Evolutionary conservation across 1,140 invertebrate species (phyloP).

Genomic region (Bombus superbus): DNA sequence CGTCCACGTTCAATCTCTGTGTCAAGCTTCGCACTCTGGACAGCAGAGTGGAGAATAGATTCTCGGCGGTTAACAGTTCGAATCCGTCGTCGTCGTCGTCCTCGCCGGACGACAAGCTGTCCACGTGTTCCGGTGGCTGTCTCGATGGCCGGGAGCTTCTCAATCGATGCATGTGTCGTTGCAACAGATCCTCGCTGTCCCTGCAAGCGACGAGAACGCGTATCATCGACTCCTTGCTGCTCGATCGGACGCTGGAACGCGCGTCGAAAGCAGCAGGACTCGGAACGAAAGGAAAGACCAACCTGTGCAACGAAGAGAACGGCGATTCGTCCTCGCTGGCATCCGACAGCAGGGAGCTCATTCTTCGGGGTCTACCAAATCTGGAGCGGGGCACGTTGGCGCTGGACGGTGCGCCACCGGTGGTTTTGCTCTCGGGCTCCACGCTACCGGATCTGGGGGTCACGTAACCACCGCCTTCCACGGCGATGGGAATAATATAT

Average conservation of each 20-base stretch:
- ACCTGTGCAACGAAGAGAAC: slow-evolving; percentile 83
- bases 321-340: slow-evolving; percentile 88
- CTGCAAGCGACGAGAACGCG: slow-evolving; percentile 39
- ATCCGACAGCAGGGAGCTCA: slow-evolving; percentile 82
- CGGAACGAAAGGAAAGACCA: neutral
- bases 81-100: slow-evolving; percentile 95
- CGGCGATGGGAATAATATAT: slow-evolving; percentile 95
- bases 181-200: slow-evolving; percentile 80
- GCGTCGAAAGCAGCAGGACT: too few relatives aligned
- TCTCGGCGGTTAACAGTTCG: slow-evolving; percentile 94
- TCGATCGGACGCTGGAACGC: neutral
- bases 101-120: slow-evolving; percentile 93
- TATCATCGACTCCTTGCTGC: neutral
- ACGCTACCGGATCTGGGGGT: slow-evolving; percentile 90
- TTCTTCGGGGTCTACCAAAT: slow-evolving; percentile 79
- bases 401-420: slow-evolving; percentile 81
- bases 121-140: slow-evolving; percentile 87
- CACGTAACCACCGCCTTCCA: slow-evolving; percentile 93
- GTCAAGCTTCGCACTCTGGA: slow-evolving; percentile 93
- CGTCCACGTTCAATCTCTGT: slow-evolving; percentile 92
- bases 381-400: slow-evolving; percentile 71
- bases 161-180: slow-evolving; percentile 88
- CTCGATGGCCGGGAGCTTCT: slow-evolving; percentile 89
- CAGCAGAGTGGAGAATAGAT: slow-evolving; percentile 93
- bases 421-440: slow-evolving; percentile 87